Evolutionary conservation across 2,113 vertebrate species (phyloP).

Genomic region (Eonycteris spelaea): DNA sequence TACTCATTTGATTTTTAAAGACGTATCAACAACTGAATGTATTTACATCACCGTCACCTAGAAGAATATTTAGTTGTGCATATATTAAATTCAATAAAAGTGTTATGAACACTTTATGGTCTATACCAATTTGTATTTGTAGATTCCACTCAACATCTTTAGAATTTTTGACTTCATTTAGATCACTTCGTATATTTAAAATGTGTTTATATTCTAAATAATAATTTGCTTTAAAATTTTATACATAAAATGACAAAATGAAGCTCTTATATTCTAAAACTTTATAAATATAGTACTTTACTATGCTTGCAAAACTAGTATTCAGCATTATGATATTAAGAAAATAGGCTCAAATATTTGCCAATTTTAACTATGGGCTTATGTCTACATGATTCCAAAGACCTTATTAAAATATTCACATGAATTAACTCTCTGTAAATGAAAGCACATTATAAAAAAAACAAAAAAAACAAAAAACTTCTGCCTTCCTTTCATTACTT

Average conservation of each 20-base stretch:
- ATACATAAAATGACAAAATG: slow-evolving; percentile 31
- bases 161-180: slow-evolving; percentile 12
- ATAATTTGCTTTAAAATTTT: slow-evolving; percentile 38
- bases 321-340: slow-evolving; percentile 15
- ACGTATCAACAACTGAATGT: neutral
- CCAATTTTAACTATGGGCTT: slow-evolving; percentile 12
- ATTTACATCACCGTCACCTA: neutral
- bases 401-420: neutral
- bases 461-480: neutral
- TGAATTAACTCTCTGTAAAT: neutral
- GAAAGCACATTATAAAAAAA: neutral
- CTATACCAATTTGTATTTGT: slow-evolving; percentile 16
- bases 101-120: neutral
- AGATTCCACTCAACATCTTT: neutral
- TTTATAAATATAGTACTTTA: slow-evolving; percentile 24
- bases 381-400: neutral
- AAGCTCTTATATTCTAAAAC: slow-evolving; percentile 24
- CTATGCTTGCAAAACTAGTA: neutral
- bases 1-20: neutral
- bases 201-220: slow-evolving; percentile 30
- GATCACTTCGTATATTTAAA: slow-evolving; percentile 35
- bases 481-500: neutral
- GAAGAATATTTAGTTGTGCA: neutral
- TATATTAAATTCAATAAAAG: neutral
- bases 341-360: neutral